These are phyloP conservation scores for Drepana falcataria DNA, from an alignment of 2,888 invertebrate species.

Conservation along the genomic window DNA sequence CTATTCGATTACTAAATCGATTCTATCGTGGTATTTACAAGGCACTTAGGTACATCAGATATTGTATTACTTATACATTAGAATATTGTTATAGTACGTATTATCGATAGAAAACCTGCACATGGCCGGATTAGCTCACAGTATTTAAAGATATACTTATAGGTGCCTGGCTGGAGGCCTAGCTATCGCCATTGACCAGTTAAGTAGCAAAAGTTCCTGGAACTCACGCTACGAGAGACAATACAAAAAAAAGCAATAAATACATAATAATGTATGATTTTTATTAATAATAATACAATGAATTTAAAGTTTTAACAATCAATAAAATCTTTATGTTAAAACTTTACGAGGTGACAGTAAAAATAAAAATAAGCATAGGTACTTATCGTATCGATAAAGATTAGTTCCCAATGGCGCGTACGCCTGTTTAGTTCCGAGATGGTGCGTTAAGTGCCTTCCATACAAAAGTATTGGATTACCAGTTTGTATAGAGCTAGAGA, in stretches of 20 bases:
- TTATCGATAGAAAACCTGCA: too few species aligned
- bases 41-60: neutral
- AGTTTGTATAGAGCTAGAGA: slow-evolving; percentile 69
- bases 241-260: neutral
- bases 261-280: neutral
- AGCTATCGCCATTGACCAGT: too few species aligned
- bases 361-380: neutral
- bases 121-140: too few species aligned
- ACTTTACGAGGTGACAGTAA: neutral
- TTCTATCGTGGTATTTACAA: slow-evolving; percentile 2
- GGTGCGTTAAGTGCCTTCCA: slow-evolving; percentile 72
- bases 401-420: slow-evolving; percentile 38
- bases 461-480: slow-evolving; percentile 79
- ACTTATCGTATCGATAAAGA: neutral
- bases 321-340: neutral
- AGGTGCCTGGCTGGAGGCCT: too few species aligned
- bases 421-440: slow-evolving; percentile 54
- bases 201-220: too few species aligned
- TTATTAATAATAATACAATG: neutral
- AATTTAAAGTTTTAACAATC: neutral
- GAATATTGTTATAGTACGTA: too few species aligned
- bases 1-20: slow-evolving; percentile 28
- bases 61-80: too few species aligned
- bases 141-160: too few species aligned
- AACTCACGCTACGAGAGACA: too few species aligned